Conservation (phyloP, 2,113 vertebrate species). For the mouse (Mus musculus) region GRCm39 chr1:126211501-126212000, state of each 20-base stretch:
- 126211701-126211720: not conserved
- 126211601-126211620: not conserved
- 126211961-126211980: slow-evolving; percentile 47
- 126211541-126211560: not conserved
- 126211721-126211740: not conserved
- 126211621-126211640: not conserved
- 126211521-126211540: not conserved
- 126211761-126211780: not conserved
- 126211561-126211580: not conserved
- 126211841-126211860: not conserved
- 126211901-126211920: not conserved
- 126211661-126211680: not conserved
- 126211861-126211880: not conserved
- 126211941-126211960: not conserved
- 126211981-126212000: slow-evolving; percentile 32
- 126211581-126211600: not conserved
- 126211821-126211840: not conserved
- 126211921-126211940: not conserved
- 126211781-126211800: not conserved
- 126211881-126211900: not conserved
- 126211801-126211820: slow-evolving; percentile 12
- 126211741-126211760: not conserved
- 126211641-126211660: not conserved
- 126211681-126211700: not conserved
- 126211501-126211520: not conserved